Base-by-base conservation (phyloP, 2,888 invertebrate genomes). In the Liposcelis brunnea region DNA sequence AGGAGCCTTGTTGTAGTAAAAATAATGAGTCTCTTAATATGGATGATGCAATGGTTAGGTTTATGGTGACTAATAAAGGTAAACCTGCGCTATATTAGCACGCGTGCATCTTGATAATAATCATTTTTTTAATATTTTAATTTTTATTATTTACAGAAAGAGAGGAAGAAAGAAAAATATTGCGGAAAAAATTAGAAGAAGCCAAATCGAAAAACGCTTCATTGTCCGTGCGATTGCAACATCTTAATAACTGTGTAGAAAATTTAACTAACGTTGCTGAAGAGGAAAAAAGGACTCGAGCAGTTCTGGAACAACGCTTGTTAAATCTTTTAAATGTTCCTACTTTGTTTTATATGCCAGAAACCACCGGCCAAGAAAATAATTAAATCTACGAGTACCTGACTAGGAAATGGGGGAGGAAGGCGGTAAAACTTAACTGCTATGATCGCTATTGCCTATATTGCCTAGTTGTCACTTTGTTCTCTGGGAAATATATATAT, bases 131-230 rank as follows among this genome's bases (percentile, higher is more conserved):
- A n/a, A 14, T 15, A 35, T 49, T 37, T 35, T 16, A 2, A 8
- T 42, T 44, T 12, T 45, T 40, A 35, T 44, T 44, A 16, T 50
- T 59, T 57, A 46, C 50, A 65, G 66, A 60, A 51, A 53, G 65
- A 18, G 65, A 67, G 49, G 57, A 51, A 11, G 65, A 65, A 52
- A 59, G 65, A 37, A 59, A 58, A 45, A 51, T 53, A 2, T 52
- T 65, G 31, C 53, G 59, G 47, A 54, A 55, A 42, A 49, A 49
- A 42, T 36, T 18, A 2, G 18, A 40, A 34, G 45, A 50, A 43
- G 26, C 38, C 5, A 31, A 36, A 14, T 31, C 48, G n/a, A 32
- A 36, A 16, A 43, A 33, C 14, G 14, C 19, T 14, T 34, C 37
- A 10, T 10, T 35, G 4, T 14, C 35, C 15, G 35, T 15, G 4